Base-by-base conservation (phyloP, 1,140 invertebrate genomes). In the Diprion similis region DNA sequence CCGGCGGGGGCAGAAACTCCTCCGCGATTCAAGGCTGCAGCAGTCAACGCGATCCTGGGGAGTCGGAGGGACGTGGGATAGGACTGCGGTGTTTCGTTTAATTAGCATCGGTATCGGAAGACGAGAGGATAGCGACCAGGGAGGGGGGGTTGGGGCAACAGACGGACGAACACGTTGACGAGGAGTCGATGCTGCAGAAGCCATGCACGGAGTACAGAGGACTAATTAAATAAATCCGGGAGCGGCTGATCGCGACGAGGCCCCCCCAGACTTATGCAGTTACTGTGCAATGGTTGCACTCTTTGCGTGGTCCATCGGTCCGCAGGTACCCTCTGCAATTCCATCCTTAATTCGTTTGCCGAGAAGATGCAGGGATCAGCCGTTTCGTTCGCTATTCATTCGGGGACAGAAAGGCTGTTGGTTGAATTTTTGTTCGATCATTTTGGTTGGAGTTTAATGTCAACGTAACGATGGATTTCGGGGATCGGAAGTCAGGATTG, bases 221-320 rank as follows among this genome's bases (percentile, higher is more conserved):
- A 83, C 83, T 85, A 85, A 86, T 86, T 86, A 85, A 86, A 85
- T 85, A 84, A 85, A 84, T 84, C 83, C 83, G 83, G 83, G 82
- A 83, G 82, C 81, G 77, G 79, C 78, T 84, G 79, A 79, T 80
- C 79, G 78, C 69, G 73, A 77, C 75, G 75, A 73, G 77, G 76
- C 82, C 80, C 59, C 79, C 82, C 82, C 80, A 83, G 24, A 37
- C 24, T 37, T 37, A 37, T 37, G 24, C 24, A 1, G 24, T 37
- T 6, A 3, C 24, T 37, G 1, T 6, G 24, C 24, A 37, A 37
- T 37, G 24, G 24, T 37, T 37, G 24, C 24, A 6, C 24, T 37
- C 24, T 37, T 37, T 37, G 24, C 24, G 24, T 37, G 24, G 24
- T 37, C 24, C 24, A 1, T 37, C 24, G 24, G 24, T 37, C 24